phyloP scores from a whole-genome alignment of 2,113 vertebrate species.

The Protobothrops flavoviridis region DNA sequence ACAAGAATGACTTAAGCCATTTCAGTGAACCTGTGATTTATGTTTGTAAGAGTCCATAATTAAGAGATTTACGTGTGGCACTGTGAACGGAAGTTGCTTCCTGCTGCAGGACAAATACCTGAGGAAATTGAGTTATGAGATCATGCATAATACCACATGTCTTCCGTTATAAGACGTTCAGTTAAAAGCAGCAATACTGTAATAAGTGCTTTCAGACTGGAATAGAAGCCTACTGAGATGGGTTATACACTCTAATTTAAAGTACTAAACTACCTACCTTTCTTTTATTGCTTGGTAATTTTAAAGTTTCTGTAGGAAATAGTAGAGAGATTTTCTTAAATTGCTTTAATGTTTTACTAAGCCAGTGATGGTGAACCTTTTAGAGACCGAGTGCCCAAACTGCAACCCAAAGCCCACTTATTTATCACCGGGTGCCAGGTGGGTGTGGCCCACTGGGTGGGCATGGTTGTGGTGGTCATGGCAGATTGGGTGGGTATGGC shows the following conservation, averaged over 20 bases:
- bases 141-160: conserved; percentile 45
- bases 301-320: background rate
- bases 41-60: conserved; percentile 20
- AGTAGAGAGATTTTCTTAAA: conserved; percentile 25
- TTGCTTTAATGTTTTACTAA: background rate
- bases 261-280: conserved; percentile 23
- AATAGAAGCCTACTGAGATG: conserved; percentile 28
- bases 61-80: conserved; percentile 44
- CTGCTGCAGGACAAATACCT: conserved; percentile 38
- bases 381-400: too few species aligned
- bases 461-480: too few species aligned
- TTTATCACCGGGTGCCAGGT: too few species aligned
- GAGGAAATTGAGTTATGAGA: conserved; percentile 54
- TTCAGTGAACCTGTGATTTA: conserved; percentile 40
- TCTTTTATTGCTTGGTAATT: conserved; percentile 15
- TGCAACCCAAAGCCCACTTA: too few species aligned
- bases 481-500: too few species aligned
- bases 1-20: conserved; percentile 48
- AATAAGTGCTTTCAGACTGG: conserved; percentile 37
- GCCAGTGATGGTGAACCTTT: too few species aligned
- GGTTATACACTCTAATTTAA: conserved; percentile 33
- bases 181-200: conserved; percentile 61
- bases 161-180: conserved; percentile 42
- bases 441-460: too few species aligned
- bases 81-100: conserved; percentile 56